These are phyloP conservation scores for Enteromius anoplus DNA, from an alignment of 2,797 vertebrate genomes.

Conservation along the genomic window DNA sequence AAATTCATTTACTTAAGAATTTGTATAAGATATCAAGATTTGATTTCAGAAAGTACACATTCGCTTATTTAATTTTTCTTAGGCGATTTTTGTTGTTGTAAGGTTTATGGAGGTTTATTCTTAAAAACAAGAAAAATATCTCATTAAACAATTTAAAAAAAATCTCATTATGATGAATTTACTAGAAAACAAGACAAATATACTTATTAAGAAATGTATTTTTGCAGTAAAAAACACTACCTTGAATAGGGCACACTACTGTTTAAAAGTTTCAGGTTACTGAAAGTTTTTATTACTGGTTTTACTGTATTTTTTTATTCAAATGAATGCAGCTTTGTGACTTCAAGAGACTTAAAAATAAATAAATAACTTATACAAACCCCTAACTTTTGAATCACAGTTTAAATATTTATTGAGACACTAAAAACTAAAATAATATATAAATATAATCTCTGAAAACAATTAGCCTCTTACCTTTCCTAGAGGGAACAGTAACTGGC, in stretches of 20 bases:
- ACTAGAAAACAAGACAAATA: not conserved
- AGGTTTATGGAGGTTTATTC: not conserved
- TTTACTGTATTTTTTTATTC: not conserved
- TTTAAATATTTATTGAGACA: not conserved
- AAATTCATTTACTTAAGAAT: not conserved
- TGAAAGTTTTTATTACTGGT: not conserved
- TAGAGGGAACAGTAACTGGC: slow-evolving; percentile 84
- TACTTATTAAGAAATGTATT: not conserved
- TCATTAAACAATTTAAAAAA: too few species aligned
- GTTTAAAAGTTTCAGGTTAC: not conserved
- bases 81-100: not conserved
- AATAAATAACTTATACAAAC: not conserved
- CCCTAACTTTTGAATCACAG: not conserved
- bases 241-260: not conserved
- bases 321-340: not conserved
- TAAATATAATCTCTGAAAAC: not conserved
- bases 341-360: too few species aligned
- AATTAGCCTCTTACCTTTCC: slow-evolving; percentile 82
- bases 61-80: not conserved
- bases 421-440: not conserved
- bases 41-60: not conserved
- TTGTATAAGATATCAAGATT: not conserved
- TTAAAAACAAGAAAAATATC: not conserved
- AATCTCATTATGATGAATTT: not conserved
- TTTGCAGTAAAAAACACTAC: not conserved